phyloP scores from a whole-genome alignment of 2,113 vertebrate genomes.

The Microtus richardsoni region DNA sequence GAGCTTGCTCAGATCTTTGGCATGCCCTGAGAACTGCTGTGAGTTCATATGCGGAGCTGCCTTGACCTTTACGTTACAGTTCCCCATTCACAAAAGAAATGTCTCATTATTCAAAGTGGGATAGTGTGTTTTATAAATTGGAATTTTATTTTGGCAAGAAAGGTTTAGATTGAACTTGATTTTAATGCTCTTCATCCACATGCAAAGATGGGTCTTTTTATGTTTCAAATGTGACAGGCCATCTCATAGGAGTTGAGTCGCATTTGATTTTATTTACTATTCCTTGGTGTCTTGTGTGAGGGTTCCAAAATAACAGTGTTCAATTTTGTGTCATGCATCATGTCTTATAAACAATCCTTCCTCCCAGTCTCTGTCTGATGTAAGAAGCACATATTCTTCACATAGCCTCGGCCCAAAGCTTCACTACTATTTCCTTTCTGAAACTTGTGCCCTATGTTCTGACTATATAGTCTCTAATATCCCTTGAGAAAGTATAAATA shows the following conservation, averaged over 20 bases:
- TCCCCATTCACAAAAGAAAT: conserved; percentile 75
- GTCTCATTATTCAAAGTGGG: not conserved
- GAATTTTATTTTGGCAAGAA: not conserved
- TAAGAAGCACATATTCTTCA: not conserved
- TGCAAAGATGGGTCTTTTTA: not conserved
- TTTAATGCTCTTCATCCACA: not conserved
- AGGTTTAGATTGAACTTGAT: not conserved
- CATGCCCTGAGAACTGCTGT: not conserved
- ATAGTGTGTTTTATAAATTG: not conserved
- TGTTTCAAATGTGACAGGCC: not conserved
- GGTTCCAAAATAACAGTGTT: not conserved
- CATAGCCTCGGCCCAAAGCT: not conserved
- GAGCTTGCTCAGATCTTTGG: not conserved
- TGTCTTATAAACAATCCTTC: not conserved
- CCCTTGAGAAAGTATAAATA: not conserved
- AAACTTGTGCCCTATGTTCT: not conserved
- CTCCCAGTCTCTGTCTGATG: not conserved
- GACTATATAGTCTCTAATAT: not conserved
- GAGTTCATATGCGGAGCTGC: not conserved
- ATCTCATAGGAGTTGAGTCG: not conserved
- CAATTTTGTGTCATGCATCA: not conserved
- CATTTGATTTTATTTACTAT: not conserved
- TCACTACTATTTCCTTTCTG: not conserved
- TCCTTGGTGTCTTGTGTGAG: not conserved
- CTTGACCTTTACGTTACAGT: not conserved